Base-by-base conservation (phyloP, 2,888 invertebrate genomes). In the Spodoptera littoralis region DNA sequence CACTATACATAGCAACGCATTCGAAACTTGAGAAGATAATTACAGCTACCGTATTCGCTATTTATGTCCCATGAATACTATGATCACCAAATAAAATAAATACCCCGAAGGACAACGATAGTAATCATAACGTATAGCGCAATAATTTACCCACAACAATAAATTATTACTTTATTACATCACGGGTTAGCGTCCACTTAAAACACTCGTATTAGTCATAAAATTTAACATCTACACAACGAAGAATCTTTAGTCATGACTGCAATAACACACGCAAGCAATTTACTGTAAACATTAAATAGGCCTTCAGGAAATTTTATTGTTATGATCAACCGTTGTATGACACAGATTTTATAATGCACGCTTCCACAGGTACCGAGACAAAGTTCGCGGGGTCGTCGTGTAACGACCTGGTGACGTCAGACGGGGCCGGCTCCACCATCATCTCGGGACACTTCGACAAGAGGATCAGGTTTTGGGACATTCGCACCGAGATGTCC, bases 371-470 rank as follows among this genome's bases (percentile, higher is more conserved):
- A 97, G 97, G 97, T 92, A 97, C 97, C 80, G 97, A 98, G 91
- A 98, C 98, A 4, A 98, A 98, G 92, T 98, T 98, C 87, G 99
- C 99, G 61, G 99, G 99, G 46, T 99, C 99, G 43, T 98, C 98
- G 85, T 99, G 99, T 92, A 99, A 99, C 92, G 99, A 99, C 94
- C 95, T 99, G 70, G 99, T 99, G 77, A 98, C 98, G 75, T 97
- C 97, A 64, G 98, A 98, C 87, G 97, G 97, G 68, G 96, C 97
- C 11, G 98, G 98, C 46, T 97, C 98, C 18, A 97, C 98, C 58
- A 98, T 99, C 81, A 98, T 99, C 83, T 99, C 99, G 84, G 99
- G 99, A 27, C 99, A 99, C 95, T 99, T 98, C 91, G 99, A 99
- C 95, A 99, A 99, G 92, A 97, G 97, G 85, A 97, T 99, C 81